Conservation (phyloP, 2,888 invertebrate species). For the Dasypolia templi region DNA sequence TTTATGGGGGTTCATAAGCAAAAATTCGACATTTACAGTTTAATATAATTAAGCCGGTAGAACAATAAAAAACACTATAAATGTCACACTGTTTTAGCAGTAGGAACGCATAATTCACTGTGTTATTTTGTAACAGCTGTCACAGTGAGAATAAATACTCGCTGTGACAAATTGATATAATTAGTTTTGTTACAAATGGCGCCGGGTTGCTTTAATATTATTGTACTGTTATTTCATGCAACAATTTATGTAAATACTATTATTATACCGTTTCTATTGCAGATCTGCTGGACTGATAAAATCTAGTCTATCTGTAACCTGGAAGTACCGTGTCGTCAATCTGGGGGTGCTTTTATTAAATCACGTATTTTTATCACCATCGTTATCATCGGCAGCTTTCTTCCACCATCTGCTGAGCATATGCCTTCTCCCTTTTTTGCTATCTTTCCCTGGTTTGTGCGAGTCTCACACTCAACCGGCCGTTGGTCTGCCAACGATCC, state of each 20-base stretch:
- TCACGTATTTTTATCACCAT: not conserved
- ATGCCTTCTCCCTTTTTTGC: no score
- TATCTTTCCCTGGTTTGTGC: no score
- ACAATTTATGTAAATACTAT: conserved; percentile 18
- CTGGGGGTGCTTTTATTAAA: not conserved
- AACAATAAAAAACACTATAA: conserved; percentile 30
- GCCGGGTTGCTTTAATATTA: not conserved
- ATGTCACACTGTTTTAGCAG: conserved; percentile 50
- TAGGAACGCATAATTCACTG: not conserved
- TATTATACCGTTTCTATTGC: not conserved
- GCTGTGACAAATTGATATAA: conserved; percentile 48
- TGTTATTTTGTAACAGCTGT: conserved; percentile 31
- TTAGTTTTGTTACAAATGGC: conserved; percentile 26
- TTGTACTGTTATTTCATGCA: conserved; percentile 26
- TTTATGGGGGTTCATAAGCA: conserved; percentile 19
- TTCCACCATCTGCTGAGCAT: not conserved
- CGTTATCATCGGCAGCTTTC: not conserved
- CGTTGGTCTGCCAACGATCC: no score
- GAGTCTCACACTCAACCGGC: not conserved
- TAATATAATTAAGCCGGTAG: conserved; percentile 26
- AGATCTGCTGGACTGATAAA: not conserved
- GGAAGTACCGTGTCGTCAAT: no score
- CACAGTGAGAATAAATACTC: conserved; percentile 24
- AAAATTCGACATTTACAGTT: conserved; percentile 35
- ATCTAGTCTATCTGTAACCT: not conserved